Base-by-base conservation (phyloP, 1,140 invertebrate genomes). In the Xylocopa sonorina region DNA sequence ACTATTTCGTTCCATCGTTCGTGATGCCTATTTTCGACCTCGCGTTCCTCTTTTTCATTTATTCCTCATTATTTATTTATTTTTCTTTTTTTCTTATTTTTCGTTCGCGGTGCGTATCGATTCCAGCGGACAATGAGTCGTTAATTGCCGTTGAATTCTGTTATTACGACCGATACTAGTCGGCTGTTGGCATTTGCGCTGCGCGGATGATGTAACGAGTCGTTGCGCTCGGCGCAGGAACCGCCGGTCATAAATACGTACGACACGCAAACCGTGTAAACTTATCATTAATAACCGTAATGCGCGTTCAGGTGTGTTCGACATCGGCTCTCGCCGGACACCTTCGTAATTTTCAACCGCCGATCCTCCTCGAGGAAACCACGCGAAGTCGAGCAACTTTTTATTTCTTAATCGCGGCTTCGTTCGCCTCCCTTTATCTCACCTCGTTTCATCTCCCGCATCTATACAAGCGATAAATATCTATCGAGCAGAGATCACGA, bases 211-310 rank as follows among this genome's bases (percentile, higher is more conserved):
- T 53, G 72, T 60, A 88, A 87, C 77, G 55, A 82, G 51, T 73
- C 32, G 75, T 73, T 63, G 77, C 55, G 57, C 60, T 74, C 71
- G 73, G 58, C 77, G 78, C 80, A 63, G 41, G 55, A 78, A 72
- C 16, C 16, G 14, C 38, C 41, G n/a, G 46, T 12, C 14, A 27
- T 63, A 67, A 78, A 78, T 21, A 38, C 43, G 32, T 29, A 14
- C 48, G 79, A 78, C 81, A 77, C 78, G 57, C 68, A 48, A 50
- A 63, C 63, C 84, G 76, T 85, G 78, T 86, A 85, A 88, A 89
- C 78, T 87, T 84, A 88, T 85, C 72, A 72, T 83, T 80, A 85
- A 86, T 80, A 78, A 88, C 64, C 68, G 60, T 82, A 69, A 80
- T 85, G 73, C 55, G 24, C 71, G 51, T 66, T 27, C 60, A 38